Evolutionary conservation across 2,113 vertebrate species (phyloP).

Genomic region (Pygoscelis adeliae): DNA sequence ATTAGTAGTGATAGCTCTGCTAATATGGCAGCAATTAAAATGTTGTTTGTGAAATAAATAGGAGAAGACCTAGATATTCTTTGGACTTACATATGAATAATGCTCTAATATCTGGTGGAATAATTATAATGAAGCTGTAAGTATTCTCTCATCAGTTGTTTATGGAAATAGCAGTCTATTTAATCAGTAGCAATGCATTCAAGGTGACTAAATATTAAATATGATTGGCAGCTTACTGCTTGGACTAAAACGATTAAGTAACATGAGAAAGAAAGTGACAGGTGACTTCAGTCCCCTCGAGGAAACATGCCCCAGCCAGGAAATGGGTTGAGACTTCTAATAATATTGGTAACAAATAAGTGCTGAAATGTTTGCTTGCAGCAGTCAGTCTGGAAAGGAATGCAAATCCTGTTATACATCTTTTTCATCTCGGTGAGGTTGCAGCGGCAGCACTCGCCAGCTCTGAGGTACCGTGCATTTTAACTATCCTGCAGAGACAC

Average conservation of each 20-base stretch:
- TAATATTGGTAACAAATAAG: slow-evolving; percentile 76
- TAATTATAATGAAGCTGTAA: slow-evolving; percentile 79
- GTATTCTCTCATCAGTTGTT: slow-evolving; percentile 76
- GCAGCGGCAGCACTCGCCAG: slow-evolving; percentile 55
- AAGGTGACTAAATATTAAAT: slow-evolving; percentile 77
- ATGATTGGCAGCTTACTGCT: slow-evolving; percentile 77
- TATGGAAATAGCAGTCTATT: slow-evolving; percentile 76
- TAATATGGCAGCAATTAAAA: slow-evolving; percentile 67
- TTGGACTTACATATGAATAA: slow-evolving; percentile 65
- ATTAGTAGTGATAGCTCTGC: slow-evolving; percentile 58
- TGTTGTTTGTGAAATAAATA: slow-evolving; percentile 65
- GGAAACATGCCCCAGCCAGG: slow-evolving; percentile 74
- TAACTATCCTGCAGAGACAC: slow-evolving; percentile 6
- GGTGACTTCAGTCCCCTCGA: slow-evolving; percentile 75
- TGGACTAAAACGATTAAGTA: slow-evolving; percentile 84
- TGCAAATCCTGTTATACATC: slow-evolving; percentile 83
- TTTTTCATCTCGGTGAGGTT: slow-evolving; percentile 78
- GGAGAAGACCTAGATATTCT: slow-evolving; percentile 70
- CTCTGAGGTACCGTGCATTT: slow-evolving; percentile 46
- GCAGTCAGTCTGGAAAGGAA: slow-evolving; percentile 73
- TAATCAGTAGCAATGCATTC: slow-evolving; percentile 73
- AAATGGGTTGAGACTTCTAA: slow-evolving; percentile 74
- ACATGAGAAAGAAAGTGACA: slow-evolving; percentile 78
- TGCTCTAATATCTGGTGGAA: slow-evolving; percentile 69
- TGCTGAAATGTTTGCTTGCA: slow-evolving; percentile 77